Base-by-base conservation (phyloP, 2,797 vertebrate species). In the Esox masquinongy region DNA sequence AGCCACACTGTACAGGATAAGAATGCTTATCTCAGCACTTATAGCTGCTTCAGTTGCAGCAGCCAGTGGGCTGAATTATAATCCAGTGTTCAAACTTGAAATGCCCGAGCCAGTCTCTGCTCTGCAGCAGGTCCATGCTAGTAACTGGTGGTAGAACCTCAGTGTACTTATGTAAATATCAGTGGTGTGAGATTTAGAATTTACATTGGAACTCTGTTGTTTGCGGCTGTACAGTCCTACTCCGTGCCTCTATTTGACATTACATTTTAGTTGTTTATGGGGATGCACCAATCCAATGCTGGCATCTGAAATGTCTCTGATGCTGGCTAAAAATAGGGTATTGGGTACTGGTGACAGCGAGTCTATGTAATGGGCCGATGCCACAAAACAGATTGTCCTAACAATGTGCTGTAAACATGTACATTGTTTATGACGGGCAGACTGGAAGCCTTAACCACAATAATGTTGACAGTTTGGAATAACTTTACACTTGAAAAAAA, bases 21-120 rank as follows among this genome's bases (percentile, higher is more conserved):
- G 89, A 87, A 83, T 68, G 81, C 84, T 89, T 93, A 93, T 91
- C 88, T 91, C 85, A 89, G 89, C 91, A 88, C 84, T 86, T 82
- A 72, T 82, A 72, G 84, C 79, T 74, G 36, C 66, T 75, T 81
- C 80, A 83, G 78, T n/a, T 8, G 53, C 53, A 56, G 53, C 53
- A n/a, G 53, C 53, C 19, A n/a, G 53, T 56, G n/a, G 6, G 15
- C 51, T 56, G 51, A 56, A 56, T n/a, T 19, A 56, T 17, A n/a
- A 56, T 6, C 53, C 53, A 53, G 7, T 53, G 4, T 15, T 51
- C 50, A 17, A 77, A 69, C 78, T 79, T 71, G 72, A 82, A 64
- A 73, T 82, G 68, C 72, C 77, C 63, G 75, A 80, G 70, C 61
- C 74, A 77, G 61, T 36, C 64, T 17, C 64, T 16, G 16, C 31